phyloP scores from a whole-genome alignment of 2,888 invertebrate species.

The Ypsolopha scabrella region DNA sequence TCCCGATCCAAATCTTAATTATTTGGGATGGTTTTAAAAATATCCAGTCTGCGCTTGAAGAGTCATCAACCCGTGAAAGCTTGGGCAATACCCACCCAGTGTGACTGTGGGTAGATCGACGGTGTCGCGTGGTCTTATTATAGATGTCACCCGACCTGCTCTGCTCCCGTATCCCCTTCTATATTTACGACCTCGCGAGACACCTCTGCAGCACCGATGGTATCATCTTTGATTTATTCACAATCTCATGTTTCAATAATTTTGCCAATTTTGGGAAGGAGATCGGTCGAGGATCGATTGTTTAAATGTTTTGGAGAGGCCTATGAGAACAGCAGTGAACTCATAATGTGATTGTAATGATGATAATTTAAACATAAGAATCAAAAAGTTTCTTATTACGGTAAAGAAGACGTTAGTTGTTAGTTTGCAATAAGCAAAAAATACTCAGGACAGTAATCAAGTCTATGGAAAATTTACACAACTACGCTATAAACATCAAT shows the following conservation, averaged over 20 bases:
- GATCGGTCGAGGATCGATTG: too few relatives aligned
- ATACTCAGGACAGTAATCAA: too few relatives aligned
- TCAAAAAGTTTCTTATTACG: too few relatives aligned
- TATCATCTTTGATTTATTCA: background rate
- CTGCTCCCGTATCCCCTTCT: conserved; percentile 49
- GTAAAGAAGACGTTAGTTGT: too few relatives aligned
- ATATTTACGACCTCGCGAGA: conserved; percentile 49
- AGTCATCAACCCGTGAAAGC: conserved; percentile 61
- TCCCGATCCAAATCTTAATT: conserved; percentile 5
- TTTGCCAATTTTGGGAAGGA: conserved; percentile 13
- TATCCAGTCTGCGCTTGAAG: conserved; percentile 19
- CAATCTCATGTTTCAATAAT: background rate
- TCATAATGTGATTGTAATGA: too few relatives aligned
- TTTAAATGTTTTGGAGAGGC: too few relatives aligned
- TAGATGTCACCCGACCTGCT: conserved; percentile 68
- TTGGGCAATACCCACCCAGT: conserved; percentile 44
- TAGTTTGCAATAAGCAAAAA: too few relatives aligned
- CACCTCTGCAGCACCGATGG: background rate
- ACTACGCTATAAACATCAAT: too few relatives aligned
- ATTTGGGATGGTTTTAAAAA: conserved; percentile 7
- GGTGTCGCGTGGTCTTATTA: conserved; percentile 65
- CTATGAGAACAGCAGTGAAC: too few relatives aligned
- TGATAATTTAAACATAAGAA: too few relatives aligned
- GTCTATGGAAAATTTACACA: too few relatives aligned
- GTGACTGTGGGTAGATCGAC: conserved; percentile 40